Evolutionary conservation across 2,797 vertebrate species (phyloP).

Genomic region (Leptatherina wallacei): DNA sequence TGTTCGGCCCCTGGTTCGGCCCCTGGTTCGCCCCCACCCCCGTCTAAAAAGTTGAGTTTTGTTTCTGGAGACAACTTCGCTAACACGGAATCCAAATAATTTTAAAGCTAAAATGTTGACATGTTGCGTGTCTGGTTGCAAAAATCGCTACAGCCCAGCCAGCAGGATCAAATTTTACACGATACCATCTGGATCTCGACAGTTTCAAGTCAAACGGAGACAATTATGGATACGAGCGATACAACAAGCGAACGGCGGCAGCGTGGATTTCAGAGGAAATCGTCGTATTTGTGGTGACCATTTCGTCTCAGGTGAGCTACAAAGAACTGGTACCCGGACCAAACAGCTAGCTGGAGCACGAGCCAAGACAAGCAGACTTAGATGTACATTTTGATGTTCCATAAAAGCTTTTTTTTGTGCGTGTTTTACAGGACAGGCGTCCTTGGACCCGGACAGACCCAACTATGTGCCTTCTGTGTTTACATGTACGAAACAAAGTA

Average conservation of each 20-base stretch:
- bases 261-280: background rate
- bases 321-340: fast-evolving
- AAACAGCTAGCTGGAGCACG: background rate
- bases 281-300: conserved; percentile 65
- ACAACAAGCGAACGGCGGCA: conserved; percentile 24
- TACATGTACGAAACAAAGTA: background rate
- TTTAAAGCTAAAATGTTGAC: conserved; percentile 25
- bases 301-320: conserved; percentile 59
- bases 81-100: fast-evolving
- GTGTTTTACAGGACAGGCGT: conserved; percentile 47
- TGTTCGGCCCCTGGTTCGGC: too few species aligned
- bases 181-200: conserved; percentile 29
- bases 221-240: conserved; percentile 55
- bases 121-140: conserved; percentile 60
- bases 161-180: conserved; percentile 35
- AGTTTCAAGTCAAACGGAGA: conserved; percentile 42
- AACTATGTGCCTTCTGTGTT: conserved; percentile 71
- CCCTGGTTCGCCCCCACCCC: too few species aligned
- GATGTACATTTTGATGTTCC: background rate
- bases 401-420: background rate
- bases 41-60: conserved; percentile 49
- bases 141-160: background rate
- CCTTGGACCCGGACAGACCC: conserved; percentile 23
- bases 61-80: conserved; percentile 24
- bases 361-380: too few species aligned